Base-by-base conservation (phyloP, 2,888 invertebrate genomes). In the Aphelenchoides bicaudatus region DNA sequence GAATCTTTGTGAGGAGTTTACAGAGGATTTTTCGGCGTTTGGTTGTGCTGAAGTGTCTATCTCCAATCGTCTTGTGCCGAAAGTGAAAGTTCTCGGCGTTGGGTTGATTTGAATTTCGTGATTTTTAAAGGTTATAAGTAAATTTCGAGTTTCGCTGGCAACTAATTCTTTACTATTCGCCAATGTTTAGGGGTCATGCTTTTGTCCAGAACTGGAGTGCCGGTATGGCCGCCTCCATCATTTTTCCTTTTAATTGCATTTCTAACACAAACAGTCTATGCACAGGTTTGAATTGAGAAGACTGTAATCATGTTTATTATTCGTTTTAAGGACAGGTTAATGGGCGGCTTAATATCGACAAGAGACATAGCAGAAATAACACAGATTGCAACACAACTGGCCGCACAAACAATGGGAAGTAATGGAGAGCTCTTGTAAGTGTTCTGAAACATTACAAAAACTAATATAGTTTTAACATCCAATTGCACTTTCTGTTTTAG, bases 291-390 rank as follows among this genome's bases (percentile, higher is more conserved):
- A n/a, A 37, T 21, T n/a, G 16, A 13, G 34, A 34, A 34, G 16
- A 34, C 13, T 13, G 16, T 34, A 34, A 13, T 34, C 13, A 34
- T n/a, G n/a, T n/a, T n/a, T 8, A 39, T 39, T 39, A 21, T 13
- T 34, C 21, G 52, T n/a, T 34, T 31, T 37, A 13, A 16, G 31
- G 37, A 43, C 23, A 5, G 55, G 19, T 19, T 55, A 8, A 49
- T 56, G 59, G 58, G 58, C 28, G 29, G 55, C 5, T 10, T 65
- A 29, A 59, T 66, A 10, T 66, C 71, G 31, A 46, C 61, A 16
- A 59, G 54, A 19, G 70, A 72, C 39, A 71, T 68, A 29, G 68
- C 68, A 25, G 62, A 68, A 19, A 29, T 68, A 27, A 68, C 68
- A 8, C 68, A 68, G 43, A 39, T 72, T 16, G 68, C 68, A 5